Evolutionary conservation across 2,888 invertebrate genomes (phyloP), one percentile per base, ranked within the genome.

Genomic region (Amblyteles armatorius): DNA sequence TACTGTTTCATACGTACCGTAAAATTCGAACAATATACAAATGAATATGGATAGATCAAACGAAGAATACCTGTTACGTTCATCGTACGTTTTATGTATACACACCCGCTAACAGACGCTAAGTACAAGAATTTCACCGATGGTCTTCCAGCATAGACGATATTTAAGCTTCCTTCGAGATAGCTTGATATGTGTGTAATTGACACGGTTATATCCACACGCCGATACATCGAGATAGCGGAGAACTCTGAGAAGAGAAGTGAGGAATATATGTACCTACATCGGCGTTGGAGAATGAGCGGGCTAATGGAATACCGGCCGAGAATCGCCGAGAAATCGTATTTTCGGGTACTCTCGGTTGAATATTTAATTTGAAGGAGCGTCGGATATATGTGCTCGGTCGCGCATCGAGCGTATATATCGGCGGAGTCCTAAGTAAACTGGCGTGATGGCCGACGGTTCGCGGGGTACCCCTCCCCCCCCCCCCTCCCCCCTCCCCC

Each of bases 371-470:
- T 91, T 91, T 91, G 90, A 90, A 74, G 44, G 29, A 29, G 9
- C 6, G 52, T 40, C 26, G 16, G 11, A 29, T 48, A 19, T 16
- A n/a, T 52, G 69, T 36, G 19, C 26, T 63, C 29, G 48, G 60
- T 65, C 33, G 74, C 50, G 22, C 88, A 88, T 80, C 88, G 81
- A 81, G 87, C 79, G 87, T 73, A 69, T 88, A 89, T 79, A 68
- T 65, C 89, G 89, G 88, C 88, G 87, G 78, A 87, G 89, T 91
- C 91, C 91, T 91, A 91, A 91, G 91, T 91, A 91, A 91, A 91
- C 91, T 85, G 80, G 63, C 77, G 87, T 80, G 88, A 88, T 90
- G 90, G 84, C 82, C 80, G 76, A 77, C 72, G 67, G 65, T 80
- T 79, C 52, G 68, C 52, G 40, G 60, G 40, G 63, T 82, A 29